Base-by-base conservation (phyloP, 1,140 invertebrate species). In the Neodiprion pinetum region DNA sequence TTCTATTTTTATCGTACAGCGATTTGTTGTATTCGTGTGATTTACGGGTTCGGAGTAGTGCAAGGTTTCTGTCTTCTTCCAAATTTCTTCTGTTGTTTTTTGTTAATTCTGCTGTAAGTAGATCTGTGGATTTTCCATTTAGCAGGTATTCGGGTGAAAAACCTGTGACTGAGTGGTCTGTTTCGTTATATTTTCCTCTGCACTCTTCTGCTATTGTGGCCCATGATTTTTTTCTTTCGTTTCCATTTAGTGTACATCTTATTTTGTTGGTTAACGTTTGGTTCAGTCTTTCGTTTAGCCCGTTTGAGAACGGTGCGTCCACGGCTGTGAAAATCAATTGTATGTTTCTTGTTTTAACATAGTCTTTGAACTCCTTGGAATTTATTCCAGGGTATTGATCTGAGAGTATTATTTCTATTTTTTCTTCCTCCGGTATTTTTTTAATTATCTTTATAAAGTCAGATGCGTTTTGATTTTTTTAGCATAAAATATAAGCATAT, bases 131-230 rank as follows among this genome's bases (percentile, higher is more conserved):
- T 72, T 40, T 67, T 73, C 75, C 76, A 66, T 53, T 75, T 47
- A 78, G 40, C 49, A 80, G 75, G 73, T 80, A 80, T 49, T 74
- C 73, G 14, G 76, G 78, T 67, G 77, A 65, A 73, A 78, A 80
- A 48, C 70, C 72, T 12, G 78, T 80, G 10, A 72, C 69, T 17
- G 70, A 76, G 70, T 80, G 78, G 48, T 76, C 74, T 70, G 76
- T 80, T 53, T 76, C 17, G 17, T 17, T 17, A 17, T 17, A 17
- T 17, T 17, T 17, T 17, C 17, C 17, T 17, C 17, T 17, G 17
- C 17, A 17, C 17, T 17, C 17, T 17, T 17, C 17, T 17, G 17
- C 17, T 17, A 17, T 17, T 17, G 73, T 53, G 67, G 78, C 48
- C 77, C 79, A 80, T 61, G 79, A 53, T 70, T 72, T 72, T 48